phyloP scores from a whole-genome alignment of 2,797 vertebrate species.

The Platalea minor region DNA sequence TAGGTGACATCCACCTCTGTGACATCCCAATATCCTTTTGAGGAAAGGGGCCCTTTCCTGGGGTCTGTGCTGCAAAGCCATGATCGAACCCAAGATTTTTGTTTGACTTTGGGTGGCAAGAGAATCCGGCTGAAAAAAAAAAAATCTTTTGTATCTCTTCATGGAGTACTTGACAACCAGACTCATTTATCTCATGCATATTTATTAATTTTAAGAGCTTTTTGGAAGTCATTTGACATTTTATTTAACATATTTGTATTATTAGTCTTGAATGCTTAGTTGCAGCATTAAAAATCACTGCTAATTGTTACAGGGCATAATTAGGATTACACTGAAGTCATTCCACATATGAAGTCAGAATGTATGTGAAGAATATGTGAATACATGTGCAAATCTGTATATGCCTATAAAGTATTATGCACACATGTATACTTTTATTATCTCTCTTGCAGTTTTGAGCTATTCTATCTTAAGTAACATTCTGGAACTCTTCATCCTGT shows the following conservation, averaged over 20 bases:
- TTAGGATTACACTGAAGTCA: background rate
- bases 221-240: conserved; percentile 79
- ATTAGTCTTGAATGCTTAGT: conserved; percentile 76
- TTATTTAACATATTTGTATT: conserved; percentile 78
- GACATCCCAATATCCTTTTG: background rate
- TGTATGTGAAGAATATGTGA: background rate
- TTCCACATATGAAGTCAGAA: background rate
- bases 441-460: background rate
- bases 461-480: background rate
- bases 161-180: conserved; percentile 71
- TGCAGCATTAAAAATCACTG: conserved; percentile 68
- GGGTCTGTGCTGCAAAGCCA: background rate
- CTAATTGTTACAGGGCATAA: conserved; percentile 64
- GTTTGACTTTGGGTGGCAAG: conserved; percentile 45
- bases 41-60: background rate
- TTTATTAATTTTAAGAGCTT: conserved; percentile 77
- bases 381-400: background rate
- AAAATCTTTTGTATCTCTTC: conserved; percentile 63
- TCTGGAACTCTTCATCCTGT: background rate
- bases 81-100: background rate
- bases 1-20: background rate
- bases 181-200: conserved; percentile 76
- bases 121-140: conserved; percentile 38
- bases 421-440: background rate
- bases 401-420: background rate